Evolutionary conservation across 1,140 invertebrate species (phyloP), one percentile per base, ranked within the genome.

Genomic region (Hypothenemus hampei): DNA sequence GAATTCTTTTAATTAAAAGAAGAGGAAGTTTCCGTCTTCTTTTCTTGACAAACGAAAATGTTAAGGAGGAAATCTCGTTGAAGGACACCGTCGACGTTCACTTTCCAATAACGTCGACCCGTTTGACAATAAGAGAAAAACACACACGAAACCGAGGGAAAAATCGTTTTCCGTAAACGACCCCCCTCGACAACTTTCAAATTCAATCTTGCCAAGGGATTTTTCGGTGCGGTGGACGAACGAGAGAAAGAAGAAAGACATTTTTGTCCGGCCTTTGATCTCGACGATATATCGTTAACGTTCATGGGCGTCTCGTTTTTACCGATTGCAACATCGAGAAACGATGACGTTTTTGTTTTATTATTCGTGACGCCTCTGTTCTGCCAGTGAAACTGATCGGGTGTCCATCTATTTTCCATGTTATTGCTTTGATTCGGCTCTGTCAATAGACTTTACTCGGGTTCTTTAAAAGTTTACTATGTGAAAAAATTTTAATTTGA

Each of bases 361-460:
- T n/a, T n/a, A n/a, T n/a, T n/a, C n/a, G n/a, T n/a, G n/a, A n/a
- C n/a, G n/a, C 1, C 8, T 11, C 26, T 11, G 26, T 31, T 31
- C 3, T 31, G 26, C 26, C 26, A 11, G 13, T 13, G 13, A 31
- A 8, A 31, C 26, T 31, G 26, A 51, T 16, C 48, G 37, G n/a
- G 46, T 65, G 64, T 65, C 64, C 66, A 68, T 66, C 62, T 66
- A 68, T 66, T 68, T 68, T 68, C 66, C 66, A 66, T 68, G 64
- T 65, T 68, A 66, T 68, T 68, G 66, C 64, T 68, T 68, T 66
- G 64, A 67, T 65, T 65, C 55, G 51, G 43, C 45, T 59, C 54
- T 65, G 65, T 65, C 64, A 63, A 65, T 64, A 63, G 57, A 58
- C 20, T 29, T 10, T 20, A 13, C 10, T 41, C 35, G 35, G 35